phyloP scores from a whole-genome alignment of 2,797 vertebrate genomes.

The Myripristis jacobus region DNA sequence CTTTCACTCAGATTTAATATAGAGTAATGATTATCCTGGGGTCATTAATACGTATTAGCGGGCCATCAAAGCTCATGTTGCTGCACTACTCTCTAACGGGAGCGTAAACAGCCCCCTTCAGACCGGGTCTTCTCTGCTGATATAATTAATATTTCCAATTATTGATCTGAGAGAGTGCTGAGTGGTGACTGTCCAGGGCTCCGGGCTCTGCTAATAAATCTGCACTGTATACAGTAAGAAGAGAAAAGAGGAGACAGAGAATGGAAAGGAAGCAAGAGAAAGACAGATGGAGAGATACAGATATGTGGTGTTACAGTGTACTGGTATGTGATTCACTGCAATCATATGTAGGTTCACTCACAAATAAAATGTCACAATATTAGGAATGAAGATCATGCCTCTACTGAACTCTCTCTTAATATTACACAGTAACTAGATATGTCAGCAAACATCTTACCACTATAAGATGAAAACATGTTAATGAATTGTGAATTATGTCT shows the following conservation, averaged over 20 bases:
- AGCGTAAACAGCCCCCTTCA: slow-evolving; percentile 79
- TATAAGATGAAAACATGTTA: slow-evolving; percentile 11
- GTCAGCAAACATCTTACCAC: slow-evolving; percentile 8
- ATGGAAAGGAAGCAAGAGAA: neutral
- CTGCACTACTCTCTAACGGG: slow-evolving; percentile 73
- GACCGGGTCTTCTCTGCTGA: slow-evolving; percentile 77
- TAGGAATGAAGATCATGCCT: slow-evolving; percentile 37
- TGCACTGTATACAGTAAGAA: slow-evolving; percentile 68
- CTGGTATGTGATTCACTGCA: slow-evolving; percentile 47
- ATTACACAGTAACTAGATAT: slow-evolving; percentile 35
- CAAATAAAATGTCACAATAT: slow-evolving; percentile 48
- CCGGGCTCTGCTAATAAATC: slow-evolving; percentile 79
- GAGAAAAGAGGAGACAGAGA: slow-evolving; percentile 16
- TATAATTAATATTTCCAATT: slow-evolving; percentile 89
- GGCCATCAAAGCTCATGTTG: slow-evolving; percentile 80
- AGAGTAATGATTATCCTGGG: slow-evolving; percentile 80
- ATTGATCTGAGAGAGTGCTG: slow-evolving; percentile 85
- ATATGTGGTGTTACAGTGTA: slow-evolving; percentile 39
- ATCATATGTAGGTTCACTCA: slow-evolving; percentile 50
- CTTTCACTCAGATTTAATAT: slow-evolving; percentile 78
- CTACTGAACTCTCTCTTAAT: slow-evolving; percentile 35
- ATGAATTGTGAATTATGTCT: neutral
- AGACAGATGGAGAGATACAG: slow-evolving; percentile 13
- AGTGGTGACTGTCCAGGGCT: slow-evolving; percentile 80
- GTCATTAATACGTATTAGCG: slow-evolving; percentile 85